Evolutionary conservation across 2,888 invertebrate genomes (phyloP).

Genomic region (Alviniconcha strummeri): DNA sequence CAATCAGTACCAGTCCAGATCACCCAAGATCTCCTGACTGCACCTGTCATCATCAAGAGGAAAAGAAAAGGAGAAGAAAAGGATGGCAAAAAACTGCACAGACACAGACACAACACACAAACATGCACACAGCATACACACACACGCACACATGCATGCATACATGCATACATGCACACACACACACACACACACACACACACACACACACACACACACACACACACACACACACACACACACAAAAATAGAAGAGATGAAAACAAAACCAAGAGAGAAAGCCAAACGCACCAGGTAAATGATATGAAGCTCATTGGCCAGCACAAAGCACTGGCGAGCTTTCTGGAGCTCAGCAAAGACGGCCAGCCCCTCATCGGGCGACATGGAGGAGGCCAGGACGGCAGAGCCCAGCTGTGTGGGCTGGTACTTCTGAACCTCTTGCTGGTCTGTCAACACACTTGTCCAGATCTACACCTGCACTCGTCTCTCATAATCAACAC

Average conservation of each 20-base stretch:
- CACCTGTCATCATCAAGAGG: too few relatives aligned
- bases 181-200: slow-evolving; percentile 3
- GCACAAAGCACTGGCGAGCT: slow-evolving; percentile 90
- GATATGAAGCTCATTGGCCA: slow-evolving; percentile 95
- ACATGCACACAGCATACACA: background rate
- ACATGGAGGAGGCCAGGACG: slow-evolving; percentile 92
- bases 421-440: slow-evolving; percentile 51
- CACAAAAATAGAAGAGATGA: background rate
- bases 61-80: too few relatives aligned
- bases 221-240: background rate
- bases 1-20: too few relatives aligned
- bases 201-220: background rate
- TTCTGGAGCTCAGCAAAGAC: slow-evolving; percentile 91
- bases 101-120: too few relatives aligned
- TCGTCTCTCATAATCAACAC: too few relatives aligned
- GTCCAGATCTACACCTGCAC: too few relatives aligned
- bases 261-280: background rate
- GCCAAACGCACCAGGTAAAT: slow-evolving; percentile 85
- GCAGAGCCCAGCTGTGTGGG: slow-evolving; percentile 93
- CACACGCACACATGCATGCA: background rate
- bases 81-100: too few relatives aligned
- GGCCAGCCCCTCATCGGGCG: slow-evolving; percentile 93
- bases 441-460: background rate
- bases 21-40: slow-evolving; percentile 84
- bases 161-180: background rate